Percentiles rank a stretch among this genome's conserved stretches.
Conservation (phyloP, 2,888 invertebrate species). For the Drosophila prostipennis region DNA sequence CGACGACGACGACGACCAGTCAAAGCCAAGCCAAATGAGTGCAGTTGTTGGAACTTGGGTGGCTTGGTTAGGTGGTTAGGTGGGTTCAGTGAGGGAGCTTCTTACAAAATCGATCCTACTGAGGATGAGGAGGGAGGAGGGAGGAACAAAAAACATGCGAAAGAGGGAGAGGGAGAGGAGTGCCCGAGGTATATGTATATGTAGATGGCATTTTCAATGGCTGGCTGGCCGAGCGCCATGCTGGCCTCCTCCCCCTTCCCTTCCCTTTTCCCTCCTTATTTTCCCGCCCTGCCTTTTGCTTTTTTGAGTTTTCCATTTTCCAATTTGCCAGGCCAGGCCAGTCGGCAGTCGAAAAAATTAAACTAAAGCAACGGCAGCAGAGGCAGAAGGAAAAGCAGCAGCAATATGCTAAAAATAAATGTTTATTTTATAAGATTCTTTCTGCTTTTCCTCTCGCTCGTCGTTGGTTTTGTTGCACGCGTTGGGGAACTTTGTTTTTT, state of each 20-base stretch:
- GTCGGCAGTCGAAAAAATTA: slow-evolving; percentile 47
- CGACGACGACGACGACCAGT: slow-evolving; percentile 28
- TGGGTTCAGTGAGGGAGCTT: slow-evolving; percentile 3
- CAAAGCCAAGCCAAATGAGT: slow-evolving; percentile 48
- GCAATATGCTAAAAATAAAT: slow-evolving; percentile 71
- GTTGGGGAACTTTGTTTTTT: background rate
- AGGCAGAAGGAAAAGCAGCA: slow-evolving; percentile 32
- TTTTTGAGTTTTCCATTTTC: slow-evolving; percentile 48
- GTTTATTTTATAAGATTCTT: slow-evolving; percentile 72
- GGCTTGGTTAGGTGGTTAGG: background rate
- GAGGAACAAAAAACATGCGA: background rate
- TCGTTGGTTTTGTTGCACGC: slow-evolving; percentile 16
- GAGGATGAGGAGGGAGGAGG: background rate
- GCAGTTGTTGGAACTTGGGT: slow-evolving; percentile 29
- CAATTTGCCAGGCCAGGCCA: slow-evolving; percentile 30
- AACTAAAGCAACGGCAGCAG: slow-evolving; percentile 40
- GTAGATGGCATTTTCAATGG: slow-evolving; percentile 19
- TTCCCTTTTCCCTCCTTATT: background rate
- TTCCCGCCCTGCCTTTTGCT: slow-evolving; percentile 21
- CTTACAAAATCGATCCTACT: slow-evolving; percentile 56
- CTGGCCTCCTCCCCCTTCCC: slow-evolving; percentile 1
- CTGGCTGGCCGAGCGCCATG: slow-evolving; percentile 41
- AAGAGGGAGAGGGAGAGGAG: background rate
- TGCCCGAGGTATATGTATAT: background rate
- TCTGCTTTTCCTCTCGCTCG: slow-evolving; percentile 1